Base-by-base conservation (phyloP, 2,797 vertebrate genomes). In the Spatula clypeata region DNA sequence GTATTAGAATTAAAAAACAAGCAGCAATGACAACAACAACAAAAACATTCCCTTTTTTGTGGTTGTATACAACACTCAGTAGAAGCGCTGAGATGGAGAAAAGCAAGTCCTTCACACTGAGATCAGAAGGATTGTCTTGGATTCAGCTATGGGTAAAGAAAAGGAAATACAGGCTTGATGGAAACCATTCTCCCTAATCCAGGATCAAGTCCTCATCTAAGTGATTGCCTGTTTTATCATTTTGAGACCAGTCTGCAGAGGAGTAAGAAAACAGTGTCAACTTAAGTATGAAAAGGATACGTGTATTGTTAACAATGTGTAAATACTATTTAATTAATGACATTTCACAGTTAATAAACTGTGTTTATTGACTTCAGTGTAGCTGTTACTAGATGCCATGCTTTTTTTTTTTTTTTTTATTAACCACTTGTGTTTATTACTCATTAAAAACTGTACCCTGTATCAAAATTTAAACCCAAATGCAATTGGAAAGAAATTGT, bases 311-410 rank as follows among this genome's bases (percentile, higher is more conserved):
- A 51, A 69, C 31, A 84, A 65, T 15, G 9, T 88, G 92, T 86
- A 74, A 94, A 90, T 92, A 57, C 77, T 36, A 58, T 90, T 88
- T 90, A 93, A 83, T 94, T 94, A 90, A 81, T 81, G 36, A 65
- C 58, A 65, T 75, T 84, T 90, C n/a, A 24, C 36, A 84, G 54
- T 79, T 74, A 84, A 77, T 71, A 84, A 75, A 93, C 44, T 90
- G 51, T 90, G 61, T 77, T 81, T 92, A 75, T 58, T 81, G 70
- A 72, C 73, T 84, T 58, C n/a, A 62, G 0, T 54, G 45, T 71
- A 69, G 49, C 79, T 90, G 80, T 80, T 90, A 65, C 3, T 88
- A 40, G 38, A 79, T 84, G 51, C 26, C 2, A 3, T 26, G 13
- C 49, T 64, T 71, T 58, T 67, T 86, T 80, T 64, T 64, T 67